These are phyloP conservation scores for Actinia equina DNA, from an alignment of 64 coral and sea anemone genomes.

Conservation along the genomic window DNA sequence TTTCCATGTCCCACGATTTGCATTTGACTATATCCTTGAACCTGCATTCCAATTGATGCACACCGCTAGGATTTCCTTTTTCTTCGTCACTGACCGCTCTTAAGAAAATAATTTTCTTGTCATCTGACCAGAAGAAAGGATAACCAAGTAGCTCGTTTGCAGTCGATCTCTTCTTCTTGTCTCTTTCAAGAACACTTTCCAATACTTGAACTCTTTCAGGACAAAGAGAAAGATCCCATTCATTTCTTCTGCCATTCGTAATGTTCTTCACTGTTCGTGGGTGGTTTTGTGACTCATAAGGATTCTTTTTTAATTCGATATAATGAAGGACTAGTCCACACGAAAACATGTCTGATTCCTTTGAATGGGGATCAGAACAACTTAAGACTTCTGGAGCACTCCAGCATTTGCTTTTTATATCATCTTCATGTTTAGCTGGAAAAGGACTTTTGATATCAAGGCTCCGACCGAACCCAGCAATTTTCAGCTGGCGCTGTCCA, in stretches of 20 bases:
- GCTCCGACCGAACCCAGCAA: conserved; percentile 65
- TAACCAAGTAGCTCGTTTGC: conserved; percentile 12
- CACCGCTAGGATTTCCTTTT: background rate
- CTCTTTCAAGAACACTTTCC: conserved; percentile 4
- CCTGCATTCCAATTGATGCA: background rate
- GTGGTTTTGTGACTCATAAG: too few relatives aligned
- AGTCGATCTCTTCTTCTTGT: conserved; percentile 24
- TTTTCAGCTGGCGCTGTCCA: conserved; percentile 43
- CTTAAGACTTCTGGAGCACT: conserved; percentile 47
- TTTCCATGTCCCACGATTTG: background rate
- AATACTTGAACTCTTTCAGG: conserved; percentile 44
- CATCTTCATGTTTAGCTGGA: conserved; percentile 9
- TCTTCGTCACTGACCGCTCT: background rate
- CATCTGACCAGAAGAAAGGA: conserved; percentile 59
- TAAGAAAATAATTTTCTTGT: conserved; percentile 42
- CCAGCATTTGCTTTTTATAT: conserved; percentile 48
- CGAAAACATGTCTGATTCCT: conserved; percentile 55
- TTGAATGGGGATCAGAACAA: background rate
- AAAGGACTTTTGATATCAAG: conserved; percentile 19
- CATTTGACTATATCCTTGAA: background rate
- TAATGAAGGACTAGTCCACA: conserved; percentile 60
- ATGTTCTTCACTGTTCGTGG: background rate
- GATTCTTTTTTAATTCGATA: conserved; percentile 35
- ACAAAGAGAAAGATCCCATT: background rate
- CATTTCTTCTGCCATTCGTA: background rate